Evolutionary conservation across 2,113 vertebrate genomes (phyloP), one percentile per base, ranked within the genome.

Genomic region (Pachyramphus minor): DNA sequence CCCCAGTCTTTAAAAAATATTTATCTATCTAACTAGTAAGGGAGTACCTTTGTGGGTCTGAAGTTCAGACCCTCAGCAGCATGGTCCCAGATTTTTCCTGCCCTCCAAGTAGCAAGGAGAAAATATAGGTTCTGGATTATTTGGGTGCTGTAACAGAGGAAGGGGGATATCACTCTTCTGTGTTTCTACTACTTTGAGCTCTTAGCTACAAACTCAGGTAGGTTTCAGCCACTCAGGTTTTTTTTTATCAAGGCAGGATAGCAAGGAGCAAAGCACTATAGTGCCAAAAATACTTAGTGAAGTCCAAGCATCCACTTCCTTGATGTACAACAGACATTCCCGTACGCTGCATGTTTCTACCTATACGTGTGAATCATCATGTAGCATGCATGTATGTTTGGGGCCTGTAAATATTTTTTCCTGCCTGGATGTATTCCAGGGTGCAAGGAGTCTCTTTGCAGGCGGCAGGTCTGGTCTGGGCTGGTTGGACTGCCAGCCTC

Each of bases 351-450:
- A 2, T 23, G 41, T 66, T 73, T 25, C 88, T 49, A 5, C 63
- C 75, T 42, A 11, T 59, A 22, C 1, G 0, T 45, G 55, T 78
- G 84, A 93, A 33, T 89, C 89, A 69, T 11, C 55, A 4, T 18
- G 68, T 21, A 74, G 59, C 52, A 91, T 87, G 68, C 64, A 14
- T 19, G 52, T 63, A 10, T 7, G 2, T 84, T 89, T 56, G 68
- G 63, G 35, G 33, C 83, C 86, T 1, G 2, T 58, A 72, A 93
- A 90, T 92, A n/a, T 28, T 59, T 91, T 75, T 93, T 52, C 88
- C 66, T 85, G 78, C 31, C 88, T 92, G 94, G 92, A 76, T 80
- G 35, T 69, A 5, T 66, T 95, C 94, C 94, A 93, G 55, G 60
- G 37, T 74, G 88, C 1, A 1, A 83, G 88, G 82, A 94, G 52